Conservation (phyloP, 1,140 invertebrate genomes). For the Camponotus floridanus region DNA sequence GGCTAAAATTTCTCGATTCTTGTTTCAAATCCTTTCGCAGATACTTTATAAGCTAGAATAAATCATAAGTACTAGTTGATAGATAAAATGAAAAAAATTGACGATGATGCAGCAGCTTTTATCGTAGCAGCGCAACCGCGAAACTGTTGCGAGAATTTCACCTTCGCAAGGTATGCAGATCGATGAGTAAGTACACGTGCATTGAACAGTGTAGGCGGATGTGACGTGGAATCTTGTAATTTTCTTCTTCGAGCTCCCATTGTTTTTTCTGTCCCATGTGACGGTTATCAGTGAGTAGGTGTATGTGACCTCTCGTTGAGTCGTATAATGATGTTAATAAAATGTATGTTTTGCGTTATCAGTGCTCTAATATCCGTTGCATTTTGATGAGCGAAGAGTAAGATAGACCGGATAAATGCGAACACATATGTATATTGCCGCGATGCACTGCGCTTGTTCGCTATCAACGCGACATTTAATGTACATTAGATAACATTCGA, state of each 20-base stretch:
- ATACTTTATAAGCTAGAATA: background rate
- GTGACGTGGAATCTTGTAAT: constrained; percentile 41
- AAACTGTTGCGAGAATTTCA: constrained; percentile 9
- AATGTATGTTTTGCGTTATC: background rate
- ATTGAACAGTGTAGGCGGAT: constrained; percentile 1
- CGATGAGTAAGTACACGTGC: constrained; percentile 39
- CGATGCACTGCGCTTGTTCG: background rate
- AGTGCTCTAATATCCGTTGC: background rate
- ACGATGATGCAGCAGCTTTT: background rate
- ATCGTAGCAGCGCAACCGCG: background rate
- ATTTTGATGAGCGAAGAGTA: background rate
- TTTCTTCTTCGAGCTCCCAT: background rate
- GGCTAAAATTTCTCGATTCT: background rate
- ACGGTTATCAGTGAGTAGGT: background rate
- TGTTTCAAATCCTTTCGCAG: background rate
- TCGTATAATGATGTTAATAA: constrained; percentile 10
- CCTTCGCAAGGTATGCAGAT: constrained; percentile 9
- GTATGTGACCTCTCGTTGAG: background rate
- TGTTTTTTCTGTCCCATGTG: constrained; percentile 7
- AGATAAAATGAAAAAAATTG: background rate
- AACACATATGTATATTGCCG: background rate
- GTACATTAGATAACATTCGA: background rate
- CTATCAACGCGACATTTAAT: background rate
- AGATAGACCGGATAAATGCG: background rate
- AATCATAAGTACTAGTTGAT: background rate